Evolutionary conservation across 53 echinoderm and acorn worm genomes (phyloP), one percentile per base, ranked within the genome.

Genomic region (Henricia sp.): DNA sequence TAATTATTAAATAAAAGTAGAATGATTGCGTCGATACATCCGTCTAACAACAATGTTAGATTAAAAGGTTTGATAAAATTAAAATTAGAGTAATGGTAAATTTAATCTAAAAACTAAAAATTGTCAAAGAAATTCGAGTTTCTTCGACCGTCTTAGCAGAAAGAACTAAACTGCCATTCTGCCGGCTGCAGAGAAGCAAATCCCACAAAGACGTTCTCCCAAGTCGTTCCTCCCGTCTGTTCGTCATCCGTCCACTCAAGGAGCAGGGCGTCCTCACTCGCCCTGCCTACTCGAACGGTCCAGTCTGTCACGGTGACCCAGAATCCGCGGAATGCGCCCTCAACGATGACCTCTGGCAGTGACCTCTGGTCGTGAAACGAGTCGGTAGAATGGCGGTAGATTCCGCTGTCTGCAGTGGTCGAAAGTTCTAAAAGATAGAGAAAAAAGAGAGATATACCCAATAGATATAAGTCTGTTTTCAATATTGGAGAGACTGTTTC

Each of bases 131-230:
- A n/a, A n/a, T n/a, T n/a, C 52, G 21, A 6, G 4, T 3, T 8
- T 51, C 9, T 6, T 51, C 21, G 21, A 13, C 52, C 52, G 21
- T n/a, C 74, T 30, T 44, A 6, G 25, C 75, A 75, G 75, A 75
- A 75, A 4, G 75, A 56, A 25, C 30, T 19, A 41, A 75, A 75
- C 40, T 58, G 56, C 75, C 75, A 75, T 25, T 12, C 2, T 17
- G 75, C 58, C 24, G 37, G 38, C 75, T 75, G 56, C 16, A 4
- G 14, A 1, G 75, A 75, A 34, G 21, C 39, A 6, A 75, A 75
- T 2, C 75, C 75, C 14, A 75, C 57, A 41, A 57, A 57, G n/a
- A 75, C 41, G 10, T 13, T n/a, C 9, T 17, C 11, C 11, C 52
- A 13, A 51, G 52, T 19, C 52, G 3, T 13, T 21, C 21, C 39